Evolutionary conservation across 2,888 invertebrate genomes (phyloP), one percentile per base, ranked within the genome.

Genomic region (Coelinius sp.): DNA sequence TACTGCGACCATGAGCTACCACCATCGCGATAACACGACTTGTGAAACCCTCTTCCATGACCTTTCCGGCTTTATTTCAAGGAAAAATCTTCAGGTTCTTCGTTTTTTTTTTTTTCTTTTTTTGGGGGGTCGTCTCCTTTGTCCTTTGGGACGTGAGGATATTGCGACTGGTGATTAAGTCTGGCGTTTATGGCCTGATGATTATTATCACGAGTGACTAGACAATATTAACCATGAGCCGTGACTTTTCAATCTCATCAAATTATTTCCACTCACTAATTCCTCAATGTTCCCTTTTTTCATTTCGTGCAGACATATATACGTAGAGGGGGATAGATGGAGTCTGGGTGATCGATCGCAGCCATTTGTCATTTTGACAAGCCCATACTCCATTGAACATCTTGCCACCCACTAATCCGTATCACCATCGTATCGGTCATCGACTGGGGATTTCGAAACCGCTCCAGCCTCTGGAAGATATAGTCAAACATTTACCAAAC

Each of bases 21-120:
- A 80, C 81, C 78, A 81, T 80, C 82, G 78, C 82, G 82, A 83
- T 83, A 82, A 81, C 79, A 79, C 78, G 62, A 79, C 70, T 75
- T 77, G 59, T 59, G 74, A 80, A 80, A 80, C 78, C 80, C 75
- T n/a, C n/a, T 76, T 65, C 67, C 44, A 66, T 53, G 49, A 56
- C 68, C 71, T 75, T 74, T 69, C 67, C 63, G 64, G 68, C 46
- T 59, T 38, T 71, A 67, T 67, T 35, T 65, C 59, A 59, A 35
- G 59, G 59, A 59, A 59, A 59, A 59, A 31, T 59, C 59, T 31
- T 35, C 17, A 8, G 10, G 27, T n/a, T n/a, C 41, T 35, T 1
- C 8, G 31, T 59, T 59, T 20, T 14, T n/a, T n/a, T n/a, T n/a
- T n/a, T n/a, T n/a, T n/a, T n/a, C n/a, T n/a, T n/a, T n/a, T n/a